A percentile compares a stretch with the other conserved stretches of the same genome.
Evolutionary conservation across 2,797 vertebrate species (phyloP).

Genomic region (Chelidonichthys spinosus): DNA sequence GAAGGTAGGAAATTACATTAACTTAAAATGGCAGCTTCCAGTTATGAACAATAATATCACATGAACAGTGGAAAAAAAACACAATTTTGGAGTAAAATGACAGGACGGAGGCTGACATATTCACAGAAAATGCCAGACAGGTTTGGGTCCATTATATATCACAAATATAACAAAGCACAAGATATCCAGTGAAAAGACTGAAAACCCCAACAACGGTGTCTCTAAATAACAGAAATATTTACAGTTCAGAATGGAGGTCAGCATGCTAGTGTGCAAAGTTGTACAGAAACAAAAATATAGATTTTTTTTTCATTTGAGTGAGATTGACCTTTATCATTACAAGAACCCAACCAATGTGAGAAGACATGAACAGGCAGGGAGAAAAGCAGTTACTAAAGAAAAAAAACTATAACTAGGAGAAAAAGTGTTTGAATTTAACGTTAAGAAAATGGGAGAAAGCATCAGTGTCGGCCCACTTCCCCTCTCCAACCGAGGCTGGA

Average conservation of each 20-base stretch:
- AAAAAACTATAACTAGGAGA: conserved; percentile 6
- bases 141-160: background rate
- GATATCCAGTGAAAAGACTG: conserved; percentile 9
- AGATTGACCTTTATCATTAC: conserved; percentile 44
- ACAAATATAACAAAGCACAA: conserved; percentile 28
- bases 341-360: conserved; percentile 29
- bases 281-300: background rate
- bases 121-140: conserved; percentile 6
- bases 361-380: background rate
- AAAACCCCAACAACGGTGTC: background rate
- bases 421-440: conserved; percentile 26
- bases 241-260: background rate
- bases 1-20: background rate
- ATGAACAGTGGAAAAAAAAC: conserved; percentile 2
- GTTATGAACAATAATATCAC: background rate
- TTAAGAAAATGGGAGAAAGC: conserved; percentile 11
- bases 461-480: conserved; percentile 1
- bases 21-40: conserved; percentile 31
- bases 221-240: conserved; percentile 20
- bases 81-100: background rate
- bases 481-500: conserved; percentile 24
- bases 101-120: conserved; percentile 7
- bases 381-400: conserved; percentile 26
- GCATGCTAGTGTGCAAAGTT: background rate
- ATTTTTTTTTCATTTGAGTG: conserved; percentile 8